Evolutionary conservation across 2,888 invertebrate genomes (phyloP).

Genomic region (Lysandra bellargus): DNA sequence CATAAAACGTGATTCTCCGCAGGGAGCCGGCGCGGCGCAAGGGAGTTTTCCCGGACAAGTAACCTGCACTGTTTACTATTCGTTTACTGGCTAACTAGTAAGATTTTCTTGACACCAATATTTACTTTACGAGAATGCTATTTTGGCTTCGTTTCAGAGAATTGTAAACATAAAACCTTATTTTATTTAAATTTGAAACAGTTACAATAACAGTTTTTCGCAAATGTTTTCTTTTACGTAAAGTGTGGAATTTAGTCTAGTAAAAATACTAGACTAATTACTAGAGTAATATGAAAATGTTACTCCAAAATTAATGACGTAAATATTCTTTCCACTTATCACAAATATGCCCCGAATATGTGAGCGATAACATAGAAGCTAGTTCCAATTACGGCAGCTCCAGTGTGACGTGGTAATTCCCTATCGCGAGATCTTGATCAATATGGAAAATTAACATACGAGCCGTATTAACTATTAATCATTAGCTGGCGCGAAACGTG

Average conservation of each 20-base stretch:
- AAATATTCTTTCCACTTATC: neutral
- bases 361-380: slow-evolving; percentile 9
- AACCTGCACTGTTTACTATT: neutral
- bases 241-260: no score
- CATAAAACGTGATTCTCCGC: slow-evolving; percentile 19
- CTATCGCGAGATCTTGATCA: slow-evolving; percentile 23
- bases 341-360: neutral
- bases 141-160: neutral
- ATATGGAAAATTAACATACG: slow-evolving; percentile 28
- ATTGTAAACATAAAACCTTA: neutral
- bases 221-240: no score
- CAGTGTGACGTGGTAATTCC: slow-evolving; percentile 22
- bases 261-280: no score
- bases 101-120: neutral
- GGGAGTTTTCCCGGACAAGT: neutral
- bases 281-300: no score
- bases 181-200: no score
- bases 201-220: no score
- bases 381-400: slow-evolving; percentile 16
- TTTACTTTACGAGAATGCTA: neutral
- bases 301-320: neutral
- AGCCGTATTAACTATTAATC: slow-evolving; percentile 19
- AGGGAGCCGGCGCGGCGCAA: neutral
- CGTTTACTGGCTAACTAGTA: neutral
- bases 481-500: slow-evolving; percentile 5